Percentiles rank a stretch among this genome's conserved stretches.
Evolutionary conservation across 2,113 vertebrate species (phyloP).

Genomic region (Callocephalon fimbriatum): DNA sequence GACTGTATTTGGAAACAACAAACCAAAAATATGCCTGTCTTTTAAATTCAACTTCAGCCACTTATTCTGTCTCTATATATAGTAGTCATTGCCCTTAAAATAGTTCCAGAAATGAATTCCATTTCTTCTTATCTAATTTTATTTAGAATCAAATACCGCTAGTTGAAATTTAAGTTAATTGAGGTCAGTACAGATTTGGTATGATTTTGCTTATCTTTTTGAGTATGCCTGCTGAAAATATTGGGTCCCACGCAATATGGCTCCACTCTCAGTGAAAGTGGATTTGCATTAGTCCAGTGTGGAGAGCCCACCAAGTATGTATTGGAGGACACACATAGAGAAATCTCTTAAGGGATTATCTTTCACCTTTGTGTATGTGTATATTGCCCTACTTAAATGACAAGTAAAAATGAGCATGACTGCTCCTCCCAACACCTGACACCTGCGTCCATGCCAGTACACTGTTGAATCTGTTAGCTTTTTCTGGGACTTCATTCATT

Average conservation of each 20-base stretch:
- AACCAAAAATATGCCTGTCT: conserved; percentile 42
- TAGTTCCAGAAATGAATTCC: conserved; percentile 48
- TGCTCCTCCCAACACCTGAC: neutral
- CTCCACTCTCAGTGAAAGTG: neutral
- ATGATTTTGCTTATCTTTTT: neutral
- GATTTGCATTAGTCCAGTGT: neutral
- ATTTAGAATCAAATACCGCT: neutral
- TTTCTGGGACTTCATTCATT: neutral
- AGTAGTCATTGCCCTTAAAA: conserved; percentile 50
- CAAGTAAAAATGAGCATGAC: neutral
- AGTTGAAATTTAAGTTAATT: conserved; percentile 3
- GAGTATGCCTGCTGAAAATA: neutral
- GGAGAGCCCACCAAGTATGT: neutral
- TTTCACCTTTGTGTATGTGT: neutral
- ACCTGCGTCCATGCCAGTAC: neutral
- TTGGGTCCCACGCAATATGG: neutral
- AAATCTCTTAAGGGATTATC: neutral
- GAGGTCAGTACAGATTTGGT: neutral
- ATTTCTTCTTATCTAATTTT: conserved; percentile 45
- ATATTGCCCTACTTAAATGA: neutral
- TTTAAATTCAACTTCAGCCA: conserved; percentile 36
- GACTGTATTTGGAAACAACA: conserved; percentile 35
- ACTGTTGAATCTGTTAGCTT: neutral
- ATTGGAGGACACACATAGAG: neutral
- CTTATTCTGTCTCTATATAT: conserved; percentile 47